Conservation (phyloP, 2,113 vertebrate species). For the Tragelaphus imberbis region DNA sequence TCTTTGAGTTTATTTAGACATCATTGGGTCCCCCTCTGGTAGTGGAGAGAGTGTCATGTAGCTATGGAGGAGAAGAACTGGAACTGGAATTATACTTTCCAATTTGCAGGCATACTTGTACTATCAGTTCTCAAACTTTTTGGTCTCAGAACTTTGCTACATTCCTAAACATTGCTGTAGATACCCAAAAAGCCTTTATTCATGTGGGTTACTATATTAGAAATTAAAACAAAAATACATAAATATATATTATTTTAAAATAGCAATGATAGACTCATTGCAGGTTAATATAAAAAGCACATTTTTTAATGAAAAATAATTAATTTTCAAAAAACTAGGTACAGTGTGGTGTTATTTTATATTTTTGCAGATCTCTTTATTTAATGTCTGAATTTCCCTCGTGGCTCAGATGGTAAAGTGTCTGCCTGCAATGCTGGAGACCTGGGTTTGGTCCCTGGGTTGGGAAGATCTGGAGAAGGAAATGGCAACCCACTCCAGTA, state of each 20-base stretch:
- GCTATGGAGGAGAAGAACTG: neutral
- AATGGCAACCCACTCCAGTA: neutral
- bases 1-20: neutral
- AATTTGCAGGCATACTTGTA: neutral
- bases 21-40: neutral
- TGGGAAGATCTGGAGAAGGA: neutral
- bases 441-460: neutral
- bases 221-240: constrained; percentile 33
- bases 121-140: neutral
- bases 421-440: neutral
- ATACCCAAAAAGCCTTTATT: neutral
- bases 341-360: neutral
- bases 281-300: neutral
- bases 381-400: neutral
- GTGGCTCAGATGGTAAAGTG: neutral
- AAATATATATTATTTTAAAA: neutral
- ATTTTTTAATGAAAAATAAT: neutral
- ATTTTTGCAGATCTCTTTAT: neutral
- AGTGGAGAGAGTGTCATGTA: neutral
- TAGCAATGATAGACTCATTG: neutral
- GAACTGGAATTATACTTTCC: neutral
- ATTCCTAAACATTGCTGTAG: neutral
- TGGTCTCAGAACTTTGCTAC: neutral
- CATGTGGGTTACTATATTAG: neutral
- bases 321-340: neutral